A percentile compares a stretch with the other conserved stretches of the same genome.
Conservation (phyloP, 30 jellyfish, hydroid and myxozoan genomes). For the Cassiopea andromeda region DNA sequence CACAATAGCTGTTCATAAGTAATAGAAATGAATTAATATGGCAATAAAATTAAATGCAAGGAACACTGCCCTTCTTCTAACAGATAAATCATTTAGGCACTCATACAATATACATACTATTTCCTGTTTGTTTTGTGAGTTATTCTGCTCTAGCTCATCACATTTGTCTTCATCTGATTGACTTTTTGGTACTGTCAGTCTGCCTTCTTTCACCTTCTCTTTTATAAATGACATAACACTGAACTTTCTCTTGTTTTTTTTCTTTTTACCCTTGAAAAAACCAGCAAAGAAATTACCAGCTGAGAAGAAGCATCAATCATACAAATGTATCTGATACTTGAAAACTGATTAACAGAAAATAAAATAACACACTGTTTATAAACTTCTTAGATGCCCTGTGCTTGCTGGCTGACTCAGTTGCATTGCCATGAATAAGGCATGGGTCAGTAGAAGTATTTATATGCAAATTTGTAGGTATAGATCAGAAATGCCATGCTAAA, state of each 20-base stretch:
- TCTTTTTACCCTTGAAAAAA: not conserved
- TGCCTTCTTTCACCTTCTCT: conserved; percentile 1
- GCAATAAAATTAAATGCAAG: too few relatives aligned
- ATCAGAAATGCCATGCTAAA: too few relatives aligned
- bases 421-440: too few relatives aligned
- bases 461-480: too few relatives aligned
- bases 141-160: not conserved
- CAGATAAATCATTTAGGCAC: not conserved
- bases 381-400: too few relatives aligned
- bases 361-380: too few relatives aligned
- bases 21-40: too few relatives aligned
- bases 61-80: too few relatives aligned
- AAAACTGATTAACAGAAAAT: not conserved
- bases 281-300: not conserved
- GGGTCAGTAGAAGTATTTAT: too few relatives aligned
- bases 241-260: not conserved
- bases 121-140: not conserved
- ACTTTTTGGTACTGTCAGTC: not conserved
- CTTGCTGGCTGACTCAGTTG: too few relatives aligned
- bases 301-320: not conserved
- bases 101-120: not conserved
- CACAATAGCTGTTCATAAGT: too few relatives aligned
- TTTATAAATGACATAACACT: conserved; percentile 10
- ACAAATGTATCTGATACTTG: not conserved
- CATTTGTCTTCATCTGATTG: not conserved